Conservation (phyloP, 1,140 invertebrate genomes). For the Nylanderia fulva region DNA sequence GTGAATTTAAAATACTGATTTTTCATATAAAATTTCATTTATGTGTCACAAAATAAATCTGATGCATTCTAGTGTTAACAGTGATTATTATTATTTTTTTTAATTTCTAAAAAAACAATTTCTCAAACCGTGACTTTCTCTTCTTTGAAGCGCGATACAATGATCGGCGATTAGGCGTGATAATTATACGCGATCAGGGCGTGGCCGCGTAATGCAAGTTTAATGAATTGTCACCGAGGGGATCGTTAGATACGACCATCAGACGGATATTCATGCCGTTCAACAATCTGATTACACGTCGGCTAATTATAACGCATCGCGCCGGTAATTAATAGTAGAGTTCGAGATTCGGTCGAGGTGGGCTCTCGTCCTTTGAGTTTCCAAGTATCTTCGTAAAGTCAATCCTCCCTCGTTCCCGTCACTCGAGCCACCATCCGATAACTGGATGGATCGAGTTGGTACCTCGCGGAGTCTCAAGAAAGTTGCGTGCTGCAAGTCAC, state of each 20-base stretch:
- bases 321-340: conserved; percentile 81
- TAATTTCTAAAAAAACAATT: conserved; percentile 2
- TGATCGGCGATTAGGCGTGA: conserved; percentile 52
- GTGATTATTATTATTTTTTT: too few relatives aligned
- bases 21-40: too few relatives aligned
- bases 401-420: neutral
- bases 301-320: conserved; percentile 83
- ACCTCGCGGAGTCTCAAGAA: conserved; percentile 45
- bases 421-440: neutral
- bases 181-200: conserved; percentile 50
- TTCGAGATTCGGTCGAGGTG: conserved; percentile 62
- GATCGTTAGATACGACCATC: conserved; percentile 80
- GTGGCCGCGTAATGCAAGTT: conserved; percentile 64
- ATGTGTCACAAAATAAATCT: too few relatives aligned
- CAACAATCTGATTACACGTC: conserved; percentile 80
- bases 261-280: conserved; percentile 80
- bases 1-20: neutral
- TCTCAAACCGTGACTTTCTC: neutral
- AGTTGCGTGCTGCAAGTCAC: conserved; percentile 39
- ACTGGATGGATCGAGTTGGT: conserved; percentile 51
- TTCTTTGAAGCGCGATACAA: neutral
- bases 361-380: conserved; percentile 26
- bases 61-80: too few relatives aligned
- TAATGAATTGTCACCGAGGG: conserved; percentile 84
- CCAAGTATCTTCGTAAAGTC: conserved; percentile 15